These are phyloP conservation scores for Penaeus monodon DNA, from an alignment of 2,888 invertebrate species.

Conservation along the genomic window DNA sequence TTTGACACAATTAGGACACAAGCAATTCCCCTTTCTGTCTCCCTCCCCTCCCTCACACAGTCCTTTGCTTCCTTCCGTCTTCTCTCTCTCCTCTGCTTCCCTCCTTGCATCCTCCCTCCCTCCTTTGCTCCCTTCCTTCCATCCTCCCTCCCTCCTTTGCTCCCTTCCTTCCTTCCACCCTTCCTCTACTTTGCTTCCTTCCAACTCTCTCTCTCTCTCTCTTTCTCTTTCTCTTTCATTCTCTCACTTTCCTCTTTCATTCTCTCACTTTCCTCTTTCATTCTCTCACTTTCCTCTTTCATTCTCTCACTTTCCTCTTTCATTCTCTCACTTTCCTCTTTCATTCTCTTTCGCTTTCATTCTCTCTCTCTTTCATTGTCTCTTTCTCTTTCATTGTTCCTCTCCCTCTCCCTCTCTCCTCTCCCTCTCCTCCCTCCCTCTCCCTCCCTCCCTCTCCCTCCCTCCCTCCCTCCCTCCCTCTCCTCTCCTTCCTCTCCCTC, in stretches of 20 bases:
- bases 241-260: constrained; percentile 10
- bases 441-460: neutral
- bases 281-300: neutral
- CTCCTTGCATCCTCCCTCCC: neutral
- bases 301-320: no score
- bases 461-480: no score
- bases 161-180: neutral
- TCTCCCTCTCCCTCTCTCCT: neutral
- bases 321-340: neutral
- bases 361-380: no score
- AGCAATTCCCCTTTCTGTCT: no score
- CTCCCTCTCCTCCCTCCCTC: neutral
- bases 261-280: neutral
- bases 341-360: neutral
- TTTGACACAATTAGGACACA: no score
- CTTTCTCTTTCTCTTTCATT: no score
- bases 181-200: no score
- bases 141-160: neutral
- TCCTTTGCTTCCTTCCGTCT: no score
- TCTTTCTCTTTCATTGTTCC: neutral
- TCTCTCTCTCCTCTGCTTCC: neutral
- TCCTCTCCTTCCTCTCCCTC: neutral
- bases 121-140: neutral
- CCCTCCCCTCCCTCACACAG: no score
- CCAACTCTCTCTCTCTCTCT: constrained; percentile 32